A percentile compares a stretch with the other conserved stretches of the same genome.
phyloP scores from a whole-genome alignment of 2,113 vertebrate species.

The Leucoraja erinaceus region DNA sequence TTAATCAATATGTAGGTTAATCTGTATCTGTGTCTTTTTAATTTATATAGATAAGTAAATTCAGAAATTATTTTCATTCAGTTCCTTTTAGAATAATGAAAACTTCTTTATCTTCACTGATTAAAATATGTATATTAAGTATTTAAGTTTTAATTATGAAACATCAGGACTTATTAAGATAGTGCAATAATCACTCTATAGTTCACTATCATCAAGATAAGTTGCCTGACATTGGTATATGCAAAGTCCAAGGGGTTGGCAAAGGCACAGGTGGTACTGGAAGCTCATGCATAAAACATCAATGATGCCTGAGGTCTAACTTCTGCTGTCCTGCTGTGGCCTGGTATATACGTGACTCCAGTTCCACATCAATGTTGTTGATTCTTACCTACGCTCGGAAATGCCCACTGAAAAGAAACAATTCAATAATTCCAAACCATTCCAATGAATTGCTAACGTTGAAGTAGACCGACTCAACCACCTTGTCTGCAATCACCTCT shows the following conservation, averaged over 20 bases:
- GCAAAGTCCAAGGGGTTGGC: neutral
- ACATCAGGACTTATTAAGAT: neutral
- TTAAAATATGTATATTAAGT: neutral
- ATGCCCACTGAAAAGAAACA: neutral
- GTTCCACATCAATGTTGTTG: neutral
- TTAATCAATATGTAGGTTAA: slow-evolving; percentile 37
- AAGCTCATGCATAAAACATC: neutral
- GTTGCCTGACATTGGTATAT: neutral
- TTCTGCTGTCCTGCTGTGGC: neutral
- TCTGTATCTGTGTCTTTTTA: slow-evolving; percentile 35
- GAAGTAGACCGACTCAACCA: neutral
- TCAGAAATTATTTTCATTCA: slow-evolving; percentile 1
- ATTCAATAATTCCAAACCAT: neutral
- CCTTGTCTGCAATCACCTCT: neutral
- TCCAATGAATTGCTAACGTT: neutral
- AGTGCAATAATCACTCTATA: neutral
- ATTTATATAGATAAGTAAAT: slow-evolving; percentile 33
- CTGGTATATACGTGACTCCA: neutral
- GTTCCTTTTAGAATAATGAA: neutral
- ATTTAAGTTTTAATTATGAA: neutral
- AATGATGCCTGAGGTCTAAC: neutral
- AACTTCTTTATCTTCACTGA: neutral
- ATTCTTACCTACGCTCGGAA: neutral
- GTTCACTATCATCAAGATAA: neutral
- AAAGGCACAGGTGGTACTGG: neutral